Evolutionary conservation across 2,113 vertebrate species (phyloP), one percentile per base, ranked within the genome.

Genomic region (Rhodinocichla rosea): DNA sequence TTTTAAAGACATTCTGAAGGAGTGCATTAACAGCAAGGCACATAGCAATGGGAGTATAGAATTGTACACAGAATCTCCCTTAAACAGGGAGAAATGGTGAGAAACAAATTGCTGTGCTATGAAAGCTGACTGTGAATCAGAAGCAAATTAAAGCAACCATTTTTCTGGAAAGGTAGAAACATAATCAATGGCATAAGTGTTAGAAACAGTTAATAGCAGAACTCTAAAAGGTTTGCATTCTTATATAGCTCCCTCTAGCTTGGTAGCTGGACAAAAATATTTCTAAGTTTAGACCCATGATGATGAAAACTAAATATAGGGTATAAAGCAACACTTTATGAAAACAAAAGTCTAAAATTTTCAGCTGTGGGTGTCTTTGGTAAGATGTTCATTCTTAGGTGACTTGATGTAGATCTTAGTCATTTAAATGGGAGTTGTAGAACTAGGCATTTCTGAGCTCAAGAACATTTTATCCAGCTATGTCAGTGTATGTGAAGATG

Each of bases 281-380:
- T 79, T 71, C 90, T 81, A 94, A 84, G 30, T 90, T 95, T 93
- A 93, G 69, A 84, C n/a, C 26, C 49, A 87, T 30, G 60, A 92
- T 76, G 62, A 71, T 62, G 32, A 53, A 96, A 52, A 35, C 37
- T 87, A 95, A 96, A 93, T 81, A 92, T 68, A 90, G 52, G 45
- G 10, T 47, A 35, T 52, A 67, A 90, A 92, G 2, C 65, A 90
- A 60, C 37, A 87, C 8, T 81, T 89, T 23, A 67, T 60, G 76
- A 89, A 90, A 95, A 94, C 20, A 90, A 92, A 95, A 83, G 53
- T 59, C 32, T 37, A 33, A 83, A 44, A 27, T 60, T 92, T 94
- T 94, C 68, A 78, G 23, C 57, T 90, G 89, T 77, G 50, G 45
- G 26, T 85, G 70, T 91, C 87, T 90, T 73, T 78, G 45, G 71